These are phyloP conservation scores for Eptatretus burgeri DNA, from an alignment of 2,113 vertebrate genomes.

Conservation along the genomic window DNA sequence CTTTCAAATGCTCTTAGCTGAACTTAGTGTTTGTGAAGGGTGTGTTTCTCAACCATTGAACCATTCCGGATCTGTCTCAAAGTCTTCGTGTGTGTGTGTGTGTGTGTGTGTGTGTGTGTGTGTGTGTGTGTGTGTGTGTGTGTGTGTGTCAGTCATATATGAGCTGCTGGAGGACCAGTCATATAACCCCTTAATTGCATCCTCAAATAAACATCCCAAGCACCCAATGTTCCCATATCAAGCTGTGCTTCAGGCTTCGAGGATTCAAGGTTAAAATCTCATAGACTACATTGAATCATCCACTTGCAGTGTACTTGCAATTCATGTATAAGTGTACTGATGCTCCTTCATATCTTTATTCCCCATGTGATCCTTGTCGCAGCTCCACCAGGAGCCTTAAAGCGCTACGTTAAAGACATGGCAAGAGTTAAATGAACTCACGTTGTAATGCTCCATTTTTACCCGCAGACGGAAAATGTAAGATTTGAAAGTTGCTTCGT, in stretches of 20 bases:
- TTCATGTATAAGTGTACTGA: neutral
- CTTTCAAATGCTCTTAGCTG: constrained; percentile 6
- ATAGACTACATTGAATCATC: neutral
- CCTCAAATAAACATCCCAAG: too few species aligned
- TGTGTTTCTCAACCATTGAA: too few species aligned
- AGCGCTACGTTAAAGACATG: neutral
- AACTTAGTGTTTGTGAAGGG: neutral
- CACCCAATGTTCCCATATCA: too few species aligned
- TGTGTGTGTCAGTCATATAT: too few species aligned
- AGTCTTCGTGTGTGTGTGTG: too few species aligned
- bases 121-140: too few species aligned
- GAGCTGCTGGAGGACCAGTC: too few species aligned
- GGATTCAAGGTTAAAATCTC: constrained; percentile 8
- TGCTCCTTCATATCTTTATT: neutral
- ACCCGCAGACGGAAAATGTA: constrained; percentile 54
- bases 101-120: too few species aligned
- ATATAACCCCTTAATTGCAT: too few species aligned
- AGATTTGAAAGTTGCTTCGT: constrained; percentile 55
- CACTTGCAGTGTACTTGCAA: neutral
- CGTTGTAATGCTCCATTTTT: constrained; percentile 79
- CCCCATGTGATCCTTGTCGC: constrained; percentile 5
- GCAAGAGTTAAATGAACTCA: constrained; percentile 20
- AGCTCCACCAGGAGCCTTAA: constrained; percentile 1
- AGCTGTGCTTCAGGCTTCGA: neutral
- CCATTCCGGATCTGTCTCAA: too few species aligned